Evolutionary conservation across 2,888 invertebrate genomes (phyloP), one percentile per base, ranked within the genome.

Genomic region (Aethes cnicana): DNA sequence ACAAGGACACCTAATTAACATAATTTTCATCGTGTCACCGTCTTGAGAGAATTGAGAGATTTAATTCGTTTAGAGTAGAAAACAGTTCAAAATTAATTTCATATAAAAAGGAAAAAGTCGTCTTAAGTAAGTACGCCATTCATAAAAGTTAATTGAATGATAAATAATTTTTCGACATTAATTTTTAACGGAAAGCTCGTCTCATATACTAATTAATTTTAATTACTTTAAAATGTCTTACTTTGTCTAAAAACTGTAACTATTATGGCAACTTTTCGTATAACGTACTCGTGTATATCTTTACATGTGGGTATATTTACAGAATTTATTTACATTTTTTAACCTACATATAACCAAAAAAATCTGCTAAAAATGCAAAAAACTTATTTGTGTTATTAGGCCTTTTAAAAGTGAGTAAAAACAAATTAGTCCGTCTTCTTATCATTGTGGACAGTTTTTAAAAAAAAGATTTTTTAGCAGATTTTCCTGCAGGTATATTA

Each of bases 201-300:
- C 67, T 69, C 63, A 67, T 68, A 61, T 62, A 59, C 60, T 69
- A 61, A 59, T 63, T 60, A 59, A 55, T 43, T 61, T 62, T 52
- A 54, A 47, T 61, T 58, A 64, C 57, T 61, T 65, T 63, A 65
- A 57, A 63, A 55, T 56, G 63, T 59, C 60, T 57, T 58, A 58
- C 60, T 57, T 61, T 56, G 44, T 9, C 53, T 63, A 64, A 47
- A n/a, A 54, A 49, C 55, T 63, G 62, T 66, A 72, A 63, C 70
- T 77, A 72, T 63, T 78, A 80, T 81, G 81, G 81, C 81, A 81
- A 81, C 80, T 61, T 54, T 66, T 75, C 67, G 68, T 79, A 69
- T 71, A 74, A 69, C 68, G 68, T 73, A 71, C 68, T 64, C 67
- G 48, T 49, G 53, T 49, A 43, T 54, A 47, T 41, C 28, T 44